Evolutionary conservation across 2,797 vertebrate species (phyloP).

Genomic region (Lithobates sylvaticus): DNA sequence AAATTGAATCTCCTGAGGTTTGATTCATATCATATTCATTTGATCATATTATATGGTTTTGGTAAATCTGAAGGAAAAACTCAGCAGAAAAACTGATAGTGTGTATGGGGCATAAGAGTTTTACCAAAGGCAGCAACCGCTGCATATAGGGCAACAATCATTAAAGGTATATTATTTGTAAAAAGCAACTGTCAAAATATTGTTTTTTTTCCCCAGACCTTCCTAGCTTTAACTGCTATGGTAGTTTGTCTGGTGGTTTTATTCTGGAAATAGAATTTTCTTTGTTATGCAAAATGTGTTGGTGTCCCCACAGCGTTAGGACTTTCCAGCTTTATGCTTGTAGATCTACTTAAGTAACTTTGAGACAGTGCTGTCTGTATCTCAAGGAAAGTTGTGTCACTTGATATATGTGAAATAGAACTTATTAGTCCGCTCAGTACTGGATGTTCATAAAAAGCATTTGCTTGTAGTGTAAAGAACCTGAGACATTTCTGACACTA

Average conservation of each 20-base stretch:
- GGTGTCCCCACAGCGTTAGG: neutral
- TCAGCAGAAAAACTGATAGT: no score
- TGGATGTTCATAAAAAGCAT: neutral
- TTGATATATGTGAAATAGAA: constrained; percentile 6
- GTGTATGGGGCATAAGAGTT: no score
- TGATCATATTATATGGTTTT: no score
- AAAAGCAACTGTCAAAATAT: no score
- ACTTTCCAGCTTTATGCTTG: neutral
- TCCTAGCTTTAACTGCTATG: no score
- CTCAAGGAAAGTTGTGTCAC: neutral
- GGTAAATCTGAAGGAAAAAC: no score
- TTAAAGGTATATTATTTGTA: no score
- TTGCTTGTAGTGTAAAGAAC: neutral
- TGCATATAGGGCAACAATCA: no score
- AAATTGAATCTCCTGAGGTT: no score
- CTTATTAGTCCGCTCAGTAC: neutral
- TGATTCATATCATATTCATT: no score
- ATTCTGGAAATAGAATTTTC: neutral
- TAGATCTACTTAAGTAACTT: neutral
- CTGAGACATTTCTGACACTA: constrained; percentile 1
- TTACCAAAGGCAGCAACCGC: no score
- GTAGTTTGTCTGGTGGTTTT: neutral
- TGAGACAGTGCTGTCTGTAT: neutral
- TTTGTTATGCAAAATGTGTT: neutral
- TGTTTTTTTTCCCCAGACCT: no score